A percentile compares a stretch with the other conserved stretches of the same genome.
Evolutionary conservation across 1,140 invertebrate species (phyloP).

Genomic region (Lysiphlebus fabarum): DNA sequence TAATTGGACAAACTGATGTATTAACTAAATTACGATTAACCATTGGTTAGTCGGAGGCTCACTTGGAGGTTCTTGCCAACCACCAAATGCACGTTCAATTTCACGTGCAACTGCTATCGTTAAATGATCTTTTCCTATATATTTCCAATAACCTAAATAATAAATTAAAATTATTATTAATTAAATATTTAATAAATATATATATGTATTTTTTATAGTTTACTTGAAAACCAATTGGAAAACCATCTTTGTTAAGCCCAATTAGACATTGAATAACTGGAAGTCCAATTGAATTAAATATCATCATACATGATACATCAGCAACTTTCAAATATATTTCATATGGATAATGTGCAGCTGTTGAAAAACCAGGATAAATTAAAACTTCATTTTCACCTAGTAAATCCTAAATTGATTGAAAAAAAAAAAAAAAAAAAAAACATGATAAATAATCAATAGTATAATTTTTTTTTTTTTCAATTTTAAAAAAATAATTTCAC

Average conservation of each 20-base stretch:
- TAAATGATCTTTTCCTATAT: conserved; percentile 71
- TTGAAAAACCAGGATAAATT: conserved; percentile 76
- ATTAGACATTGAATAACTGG: conserved; percentile 80
- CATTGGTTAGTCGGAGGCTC: too few species aligned
- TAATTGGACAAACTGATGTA: too few species aligned
- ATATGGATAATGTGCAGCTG: conserved; percentile 73
- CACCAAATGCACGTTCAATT: conserved; percentile 81
- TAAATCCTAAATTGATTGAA: conserved; percentile 59
- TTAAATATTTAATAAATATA: too few species aligned
- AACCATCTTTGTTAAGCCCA: conserved; percentile 68
- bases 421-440: conserved; percentile 36
- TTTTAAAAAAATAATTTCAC: conserved; percentile 34
- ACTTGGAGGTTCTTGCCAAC: conserved; percentile 70
- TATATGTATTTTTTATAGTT: too few species aligned
- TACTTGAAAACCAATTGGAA: conserved; percentile 83
- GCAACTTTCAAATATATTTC: conserved; percentile 69
- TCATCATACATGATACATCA: conserved; percentile 74
- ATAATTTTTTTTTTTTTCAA: conserved; percentile 2
- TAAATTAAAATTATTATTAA: too few species aligned
- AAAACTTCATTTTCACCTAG: conserved; percentile 76
- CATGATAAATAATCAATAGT: too few species aligned
- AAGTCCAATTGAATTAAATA: conserved; percentile 82
- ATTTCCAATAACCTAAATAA: conserved; percentile 63
- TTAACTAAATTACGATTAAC: too few species aligned
- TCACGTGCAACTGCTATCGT: conserved; percentile 78